Percentiles rank a stretch among this genome's conserved stretches.
These are phyloP conservation scores for Macrosteles quadrilineatus DNA, from an alignment of 1,140 invertebrate genomes.

Conservation along the genomic window DNA sequence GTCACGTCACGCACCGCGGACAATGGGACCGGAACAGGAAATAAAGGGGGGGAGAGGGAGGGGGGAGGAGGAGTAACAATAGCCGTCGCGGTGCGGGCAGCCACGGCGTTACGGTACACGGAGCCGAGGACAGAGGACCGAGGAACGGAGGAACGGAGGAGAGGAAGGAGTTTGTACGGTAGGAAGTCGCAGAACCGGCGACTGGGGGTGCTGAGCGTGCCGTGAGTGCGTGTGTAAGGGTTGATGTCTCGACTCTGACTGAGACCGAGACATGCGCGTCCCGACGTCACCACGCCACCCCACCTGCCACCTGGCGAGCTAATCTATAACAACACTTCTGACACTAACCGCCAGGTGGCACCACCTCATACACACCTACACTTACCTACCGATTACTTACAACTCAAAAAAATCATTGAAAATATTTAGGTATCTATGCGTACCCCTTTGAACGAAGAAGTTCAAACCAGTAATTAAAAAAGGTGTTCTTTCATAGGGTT, in stretches of 20 bases:
- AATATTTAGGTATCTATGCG: too few relatives aligned
- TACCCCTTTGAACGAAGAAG: too few relatives aligned
- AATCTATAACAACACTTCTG: conserved; percentile 26
- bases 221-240: conserved; percentile 32
- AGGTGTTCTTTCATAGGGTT: too few relatives aligned
- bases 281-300: background rate
- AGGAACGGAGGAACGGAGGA: background rate
- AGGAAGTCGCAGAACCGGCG: background rate
- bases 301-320: background rate
- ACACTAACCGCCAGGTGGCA: background rate
- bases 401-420: too few relatives aligned
- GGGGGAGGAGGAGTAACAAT: background rate
- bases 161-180: background rate
- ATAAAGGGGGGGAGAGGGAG: conserved; percentile 18
- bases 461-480: too few relatives aligned
- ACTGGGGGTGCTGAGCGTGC: background rate
- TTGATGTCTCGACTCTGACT: conserved; percentile 29
- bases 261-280: background rate
- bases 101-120: background rate
- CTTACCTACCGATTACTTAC: too few relatives aligned
- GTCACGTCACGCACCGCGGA: conserved; percentile 25
- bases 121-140: background rate
- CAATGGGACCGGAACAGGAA: conserved; percentile 29
- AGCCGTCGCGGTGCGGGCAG: background rate
- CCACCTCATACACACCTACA: background rate